Conservation (phyloP, 2,888 invertebrate genomes). For the Ferrisia virgata region DNA sequence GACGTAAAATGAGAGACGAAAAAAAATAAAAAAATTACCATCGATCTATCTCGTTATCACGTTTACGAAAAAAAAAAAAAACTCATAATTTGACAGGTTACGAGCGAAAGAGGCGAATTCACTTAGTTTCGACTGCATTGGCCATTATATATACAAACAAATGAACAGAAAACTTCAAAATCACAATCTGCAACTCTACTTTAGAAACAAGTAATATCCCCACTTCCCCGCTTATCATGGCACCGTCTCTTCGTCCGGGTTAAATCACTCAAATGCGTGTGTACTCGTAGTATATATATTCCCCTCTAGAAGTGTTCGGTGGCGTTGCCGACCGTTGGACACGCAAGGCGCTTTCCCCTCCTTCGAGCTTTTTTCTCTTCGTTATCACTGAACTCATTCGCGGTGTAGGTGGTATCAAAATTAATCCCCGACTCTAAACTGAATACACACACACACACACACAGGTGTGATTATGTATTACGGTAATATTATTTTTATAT, state of each 20-base stretch:
- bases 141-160: slow-evolving; percentile 33
- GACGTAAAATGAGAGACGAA: too few relatives aligned
- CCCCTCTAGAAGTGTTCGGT: slow-evolving; percentile 17
- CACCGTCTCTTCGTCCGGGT: slow-evolving; percentile 25
- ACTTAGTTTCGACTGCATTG: slow-evolving; percentile 22
- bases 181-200: slow-evolving; percentile 33
- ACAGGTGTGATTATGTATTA: neutral
- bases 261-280: slow-evolving; percentile 33
- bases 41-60: neutral
- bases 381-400: neutral
- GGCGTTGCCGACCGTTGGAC: slow-evolving; percentile 27
- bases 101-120: neutral
- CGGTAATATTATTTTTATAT: neutral
- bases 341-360: slow-evolving; percentile 2
- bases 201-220: slow-evolving; percentile 33
- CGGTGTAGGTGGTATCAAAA: slow-evolving; percentile 2
- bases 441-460: neutral
- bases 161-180: slow-evolving; percentile 32
- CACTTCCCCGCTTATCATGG: slow-evolving; percentile 25
- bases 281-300: neutral
- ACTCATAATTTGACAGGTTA: slow-evolving; percentile 7
- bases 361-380: neutral
- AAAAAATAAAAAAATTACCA: neutral
- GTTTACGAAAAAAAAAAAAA: slow-evolving; percentile 21
- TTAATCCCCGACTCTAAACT: too few relatives aligned